These are phyloP conservation scores for Romanogobio albipinnatus DNA, from an alignment of 2,113 vertebrate genomes.

Conservation along the genomic window DNA sequence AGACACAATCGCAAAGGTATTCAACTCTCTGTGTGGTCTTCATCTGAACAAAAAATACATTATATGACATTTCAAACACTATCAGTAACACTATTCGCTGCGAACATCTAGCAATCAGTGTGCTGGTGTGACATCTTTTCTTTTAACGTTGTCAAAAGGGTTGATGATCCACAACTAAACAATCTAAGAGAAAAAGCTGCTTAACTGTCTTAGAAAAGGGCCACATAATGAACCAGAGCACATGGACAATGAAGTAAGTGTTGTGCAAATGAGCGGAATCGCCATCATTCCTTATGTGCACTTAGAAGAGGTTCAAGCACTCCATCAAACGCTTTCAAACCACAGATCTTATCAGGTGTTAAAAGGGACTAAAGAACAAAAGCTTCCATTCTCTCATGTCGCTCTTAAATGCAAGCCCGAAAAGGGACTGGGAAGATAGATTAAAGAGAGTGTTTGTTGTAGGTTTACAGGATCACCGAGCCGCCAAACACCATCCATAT, in stretches of 20 bases:
- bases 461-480: constrained; percentile 23
- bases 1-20: background rate
- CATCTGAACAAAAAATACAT: constrained; percentile 1
- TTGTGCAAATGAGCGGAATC: constrained; percentile 48
- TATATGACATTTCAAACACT: background rate
- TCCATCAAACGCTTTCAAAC: constrained; percentile 44
- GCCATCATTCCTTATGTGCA: constrained; percentile 4
- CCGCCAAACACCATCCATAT: constrained; percentile 3
- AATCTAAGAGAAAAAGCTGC: constrained; percentile 25
- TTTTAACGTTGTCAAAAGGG: background rate
- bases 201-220: constrained; percentile 23
- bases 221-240: constrained; percentile 22
- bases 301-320: constrained; percentile 51
- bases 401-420: constrained; percentile 28
- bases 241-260: constrained; percentile 11
- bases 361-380: constrained; percentile 49
- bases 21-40: constrained; percentile 7
- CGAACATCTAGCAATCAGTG: background rate
- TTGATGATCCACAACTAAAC: constrained; percentile 42
- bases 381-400: constrained; percentile 21
- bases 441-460: constrained; percentile 15
- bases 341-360: constrained; percentile 57
- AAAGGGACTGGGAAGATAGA: constrained; percentile 3
- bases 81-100: background rate
- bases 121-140: background rate